A percentile compares a stretch with the other conserved stretches of the same genome.
These are phyloP conservation scores for Drosophila prosaltans DNA, from an alignment of 1,140 invertebrate species.

Conservation along the genomic window DNA sequence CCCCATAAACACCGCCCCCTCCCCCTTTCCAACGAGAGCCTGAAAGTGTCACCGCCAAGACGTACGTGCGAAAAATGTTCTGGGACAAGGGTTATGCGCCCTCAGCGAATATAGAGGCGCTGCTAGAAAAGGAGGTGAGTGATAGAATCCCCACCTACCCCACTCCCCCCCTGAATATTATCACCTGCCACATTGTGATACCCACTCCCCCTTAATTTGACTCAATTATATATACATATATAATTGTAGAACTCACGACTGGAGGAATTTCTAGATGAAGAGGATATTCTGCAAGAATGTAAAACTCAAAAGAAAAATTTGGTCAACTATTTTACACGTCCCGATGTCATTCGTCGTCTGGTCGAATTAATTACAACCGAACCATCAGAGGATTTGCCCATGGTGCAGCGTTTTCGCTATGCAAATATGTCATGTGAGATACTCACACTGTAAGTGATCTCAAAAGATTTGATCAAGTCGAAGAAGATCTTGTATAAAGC, in stretches of 20 bases:
- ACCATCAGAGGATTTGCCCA: slow-evolving; percentile 90
- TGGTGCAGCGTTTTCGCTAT: slow-evolving; percentile 93
- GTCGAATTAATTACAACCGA: slow-evolving; percentile 93
- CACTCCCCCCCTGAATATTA: neutral
- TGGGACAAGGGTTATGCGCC: slow-evolving; percentile 90
- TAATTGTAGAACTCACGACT: slow-evolving; percentile 92
- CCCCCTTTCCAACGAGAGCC: slow-evolving; percentile 42
- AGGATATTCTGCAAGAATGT: slow-evolving; percentile 97
- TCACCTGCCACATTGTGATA: neutral
- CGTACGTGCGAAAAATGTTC: slow-evolving; percentile 87
- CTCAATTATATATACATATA: slow-evolving; percentile 5
- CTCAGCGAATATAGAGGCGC: slow-evolving; percentile 89
- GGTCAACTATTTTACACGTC: slow-evolving; percentile 92
- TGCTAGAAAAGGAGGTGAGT: slow-evolving; percentile 90
- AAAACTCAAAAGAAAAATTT: slow-evolving; percentile 96
- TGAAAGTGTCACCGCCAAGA: slow-evolving; percentile 79
- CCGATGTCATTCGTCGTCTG: slow-evolving; percentile 93
- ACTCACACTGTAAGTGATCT: slow-evolving; percentile 86
- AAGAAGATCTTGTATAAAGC: neutral
- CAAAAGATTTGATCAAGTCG: neutral
- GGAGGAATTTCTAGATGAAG: slow-evolving; percentile 95
- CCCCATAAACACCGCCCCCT: neutral
- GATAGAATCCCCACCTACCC: neutral
- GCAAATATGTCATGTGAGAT: slow-evolving; percentile 97
- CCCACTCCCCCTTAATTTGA: neutral